Base-by-base conservation (phyloP, 2,888 invertebrate species). In the Vannuccia rotundouncinata region DNA sequence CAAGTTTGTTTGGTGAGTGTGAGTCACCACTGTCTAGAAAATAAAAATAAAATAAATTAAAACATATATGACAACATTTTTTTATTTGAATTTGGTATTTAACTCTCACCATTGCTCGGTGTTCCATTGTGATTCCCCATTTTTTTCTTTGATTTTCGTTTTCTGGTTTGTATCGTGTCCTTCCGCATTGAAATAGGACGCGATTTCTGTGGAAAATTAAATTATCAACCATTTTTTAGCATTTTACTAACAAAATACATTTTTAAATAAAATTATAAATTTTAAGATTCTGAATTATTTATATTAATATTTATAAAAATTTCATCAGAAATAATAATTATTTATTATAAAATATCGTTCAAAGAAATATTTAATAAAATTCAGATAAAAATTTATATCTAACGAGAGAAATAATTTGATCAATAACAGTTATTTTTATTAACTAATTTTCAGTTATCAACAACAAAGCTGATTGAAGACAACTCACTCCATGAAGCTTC, bases 131-230 rank as follows among this genome's bases (percentile, higher is more conserved):
- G 13, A 66, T 5, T 22, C 25, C 75, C 31, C 29, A n/a, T n/a
- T n/a, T 30, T 75, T 31, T 78, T 79, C 80, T 83, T 83, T 25
- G 83, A 82, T 77, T 81, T 82, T 28, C 83, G 45, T 75, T 83
- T 83, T 45, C 83, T 31, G n/a, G 82, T 82, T 59, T 83, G 83
- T 29, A 82, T 82, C 17, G 80, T 81, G 74, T 83, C 83, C 31
- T 83, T 83, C 13, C 83, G 77, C 83, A 83, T 83, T 45, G 83
- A 75, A 60, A 82, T 60, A 13, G 83, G 83, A 76, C 83, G 79
- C 73, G 81, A 82, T 27, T 81, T 77, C 82, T 82, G 29, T 5
- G n/a, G n/a, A n/a, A n/a, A n/a, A n/a, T n/a, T n/a, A n/a, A n/a
- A n/a, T n/a, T n/a, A n/a, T n/a, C n/a, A n/a, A n/a, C n/a, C n/a